Percentiles rank a stretch among this genome's conserved stretches.
Evolutionary conservation across 2,888 invertebrate species (phyloP).

Genomic region (Drosophila paranaensis): DNA sequence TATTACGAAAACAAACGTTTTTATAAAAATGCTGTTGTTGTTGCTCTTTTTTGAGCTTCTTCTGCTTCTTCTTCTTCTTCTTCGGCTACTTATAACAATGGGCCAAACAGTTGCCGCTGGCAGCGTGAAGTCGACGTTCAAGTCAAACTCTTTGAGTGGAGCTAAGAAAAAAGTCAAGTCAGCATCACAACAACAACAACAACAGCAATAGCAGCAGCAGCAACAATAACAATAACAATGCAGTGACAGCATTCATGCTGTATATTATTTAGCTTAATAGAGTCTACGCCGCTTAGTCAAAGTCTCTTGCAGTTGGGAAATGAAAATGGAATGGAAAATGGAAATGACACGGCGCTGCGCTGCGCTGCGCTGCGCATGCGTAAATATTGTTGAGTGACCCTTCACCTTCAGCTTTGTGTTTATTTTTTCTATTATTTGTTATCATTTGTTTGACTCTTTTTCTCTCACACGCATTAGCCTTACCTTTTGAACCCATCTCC

Average conservation of each 20-base stretch:
- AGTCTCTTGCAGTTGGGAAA: conserved; percentile 60
- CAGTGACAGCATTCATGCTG: conserved; percentile 65
- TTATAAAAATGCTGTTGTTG: conserved; percentile 51
- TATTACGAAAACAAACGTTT: conserved; percentile 80
- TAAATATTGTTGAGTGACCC: conserved; percentile 50
- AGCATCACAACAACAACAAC: conserved; percentile 43
- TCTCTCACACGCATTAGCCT: conserved; percentile 52
- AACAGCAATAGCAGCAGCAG: conserved; percentile 17
- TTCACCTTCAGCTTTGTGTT: conserved; percentile 51
- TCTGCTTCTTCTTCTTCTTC: conserved; percentile 23
- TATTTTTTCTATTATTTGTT: conserved; percentile 51
- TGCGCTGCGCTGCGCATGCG: conserved; percentile 37
- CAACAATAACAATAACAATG: conserved; percentile 27
- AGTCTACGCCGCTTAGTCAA: conserved; percentile 34
- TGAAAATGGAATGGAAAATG: conserved; percentile 58
- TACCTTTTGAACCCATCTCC: conserved; percentile 11
- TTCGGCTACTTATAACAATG: conserved; percentile 57
- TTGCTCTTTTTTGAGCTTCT: conserved; percentile 10
- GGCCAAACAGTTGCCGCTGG: conserved; percentile 43
- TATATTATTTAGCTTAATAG: conserved; percentile 78
- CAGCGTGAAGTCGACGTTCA: conserved; percentile 41
- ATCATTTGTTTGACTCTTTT: conserved; percentile 25
- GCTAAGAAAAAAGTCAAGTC: conserved; percentile 64
- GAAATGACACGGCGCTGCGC: conserved; percentile 23
- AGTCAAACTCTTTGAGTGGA: conserved; percentile 44